Base-by-base conservation (phyloP, 2,888 invertebrate genomes). In the Sinelater perroti region DNA sequence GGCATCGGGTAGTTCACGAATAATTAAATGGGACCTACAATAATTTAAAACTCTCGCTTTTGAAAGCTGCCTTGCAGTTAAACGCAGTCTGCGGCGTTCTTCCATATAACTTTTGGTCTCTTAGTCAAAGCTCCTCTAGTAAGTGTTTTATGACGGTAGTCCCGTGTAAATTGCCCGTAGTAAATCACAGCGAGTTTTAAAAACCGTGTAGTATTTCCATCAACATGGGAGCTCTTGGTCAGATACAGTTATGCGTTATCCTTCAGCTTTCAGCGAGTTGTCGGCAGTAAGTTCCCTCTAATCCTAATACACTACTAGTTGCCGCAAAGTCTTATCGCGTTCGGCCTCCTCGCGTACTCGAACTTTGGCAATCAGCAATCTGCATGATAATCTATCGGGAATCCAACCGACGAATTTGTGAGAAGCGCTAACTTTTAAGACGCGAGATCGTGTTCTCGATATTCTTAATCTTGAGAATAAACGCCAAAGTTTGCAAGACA, bases 381-480 rank as follows among this genome's bases (percentile, higher is more conserved):
- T 64, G 61, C 61, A 64, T 64, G 62, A 64, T 64, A 64, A 64
- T 63, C 62, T 64, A 59, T 62, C 56, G 47, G 33, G 47, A 54
- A 54, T 50, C 47, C 55, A 21, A 56, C 40, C 58, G 51, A 46
- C 58, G 51, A 52, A 63, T 61, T 58, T 58, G 53, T 57, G 40
- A 24, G 58, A 46, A 55, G 57, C 47, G 63, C 47, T 56, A 60
- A 62, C 61, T 64, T 64, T 64, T 61, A 54, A 47, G 47, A 47
- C 21, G 54, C 38, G 18, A 46, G 54, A 54, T 54, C 47, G 35
- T 54, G 54, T 46, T 54, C 46, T 36, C 36, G 54, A 54, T 54
- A 54, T 54, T 46, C 35, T 38, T 47, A 47, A 54, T 47, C 47
- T 38, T 13, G 11, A 33, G 30, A 46, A 46, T n/a, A 54, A 47